Evolutionary conservation across 2,797 vertebrate genomes (phyloP), one percentile per base, ranked within the genome.

Genomic region (Anisognathus igniventris): DNA sequence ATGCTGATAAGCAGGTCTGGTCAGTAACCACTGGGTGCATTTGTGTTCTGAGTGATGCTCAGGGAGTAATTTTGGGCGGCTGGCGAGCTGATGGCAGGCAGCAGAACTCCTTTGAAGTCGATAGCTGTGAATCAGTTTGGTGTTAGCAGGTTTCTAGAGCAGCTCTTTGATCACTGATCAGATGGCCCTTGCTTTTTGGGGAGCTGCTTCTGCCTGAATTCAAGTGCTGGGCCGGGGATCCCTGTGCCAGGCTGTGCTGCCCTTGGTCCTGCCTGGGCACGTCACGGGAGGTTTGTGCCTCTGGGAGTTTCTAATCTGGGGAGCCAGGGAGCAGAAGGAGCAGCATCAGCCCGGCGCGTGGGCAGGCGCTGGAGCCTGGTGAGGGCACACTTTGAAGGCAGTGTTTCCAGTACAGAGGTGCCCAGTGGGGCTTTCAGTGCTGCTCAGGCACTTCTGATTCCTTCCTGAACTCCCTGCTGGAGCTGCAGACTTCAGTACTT

Each of bases 51-150:
- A 67, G 83, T 40, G 78, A 47, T 88, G 88, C 77, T 95, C 5
- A 2, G 0, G 7, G 71, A 45, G 57, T 87, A 48, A 54, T 89
- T 95, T 71, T 44, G 62, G 87, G 67, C 33, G 73, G 76, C 64
- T 11, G 22, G 75, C 4, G 33, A 66, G 54, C 74, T 47, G 48
- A 27, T 15, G 48, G 68, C 75, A 93, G 61, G 80, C 84, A 66
- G 86, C 51, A 74, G 16, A 83, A 31, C 61, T 54, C 72, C 86
- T 92, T 91, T 93, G 87, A 93, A 83, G 82, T 91, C 1, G 47
- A 44, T 75, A 90, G 85, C 73, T 85, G 71, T 93, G 92, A 83
- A 85, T 77, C 57, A 44, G 54, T 92, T 94, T 66, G 93, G 79
- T 83, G 86, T 90, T 86, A 75, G 83, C 88, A 77, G 79, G 91